A percentile compares a stretch with the other conserved stretches of the same genome.
phyloP scores from a whole-genome alignment of 1,140 invertebrate genomes.

The Grapholita molesta region DNA sequence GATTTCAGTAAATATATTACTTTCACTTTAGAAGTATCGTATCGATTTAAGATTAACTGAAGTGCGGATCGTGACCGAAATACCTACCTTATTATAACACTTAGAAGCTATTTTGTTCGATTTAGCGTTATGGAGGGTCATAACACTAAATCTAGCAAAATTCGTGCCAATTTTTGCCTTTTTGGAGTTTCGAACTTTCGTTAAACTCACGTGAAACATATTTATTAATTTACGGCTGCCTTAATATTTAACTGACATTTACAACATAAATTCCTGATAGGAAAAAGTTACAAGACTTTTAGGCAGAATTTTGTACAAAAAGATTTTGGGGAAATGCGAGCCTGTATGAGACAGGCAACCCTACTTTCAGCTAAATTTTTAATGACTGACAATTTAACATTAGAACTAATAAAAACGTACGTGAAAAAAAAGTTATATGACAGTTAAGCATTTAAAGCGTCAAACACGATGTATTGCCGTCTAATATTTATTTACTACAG shows the following conservation, averaged over 20 bases:
- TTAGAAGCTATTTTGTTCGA: background rate
- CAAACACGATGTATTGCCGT: background rate
- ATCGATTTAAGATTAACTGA: conserved; percentile 14
- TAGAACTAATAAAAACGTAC: too few species aligned
- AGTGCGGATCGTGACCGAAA: conserved; percentile 4
- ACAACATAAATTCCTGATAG: too few species aligned
- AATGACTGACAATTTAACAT: background rate
- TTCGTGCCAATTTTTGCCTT: background rate
- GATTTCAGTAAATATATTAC: conserved; percentile 30
- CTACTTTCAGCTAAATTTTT: background rate
- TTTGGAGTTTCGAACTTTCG: background rate
- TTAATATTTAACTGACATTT: too few species aligned
- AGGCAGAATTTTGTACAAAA: too few species aligned
- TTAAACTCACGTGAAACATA: background rate
- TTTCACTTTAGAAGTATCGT: conserved; percentile 12
- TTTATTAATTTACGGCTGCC: too few species aligned
- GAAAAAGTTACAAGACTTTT: too few species aligned
- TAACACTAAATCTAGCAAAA: background rate
- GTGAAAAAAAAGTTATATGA: too few species aligned
- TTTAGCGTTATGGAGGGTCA: background rate
- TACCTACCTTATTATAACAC: background rate
- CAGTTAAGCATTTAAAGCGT: too few species aligned
- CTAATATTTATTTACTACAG: background rate
- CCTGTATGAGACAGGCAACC: too few species aligned
- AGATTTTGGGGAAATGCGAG: too few species aligned